These are phyloP conservation scores for Florisuga fusca DNA, from an alignment of 2,797 vertebrate genomes.

Conservation along the genomic window DNA sequence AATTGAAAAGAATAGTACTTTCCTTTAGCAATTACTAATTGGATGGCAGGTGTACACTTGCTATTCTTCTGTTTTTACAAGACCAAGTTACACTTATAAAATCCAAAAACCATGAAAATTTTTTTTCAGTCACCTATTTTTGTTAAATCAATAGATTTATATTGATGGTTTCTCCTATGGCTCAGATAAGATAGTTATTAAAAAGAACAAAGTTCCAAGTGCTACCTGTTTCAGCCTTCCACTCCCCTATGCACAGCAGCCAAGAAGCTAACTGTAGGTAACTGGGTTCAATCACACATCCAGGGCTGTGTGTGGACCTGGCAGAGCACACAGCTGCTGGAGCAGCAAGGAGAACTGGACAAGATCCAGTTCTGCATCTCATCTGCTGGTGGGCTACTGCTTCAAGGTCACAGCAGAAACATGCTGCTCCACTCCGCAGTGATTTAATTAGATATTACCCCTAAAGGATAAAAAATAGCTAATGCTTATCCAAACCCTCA, in stretches of 20 bases:
- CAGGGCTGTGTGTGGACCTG: fast-evolving
- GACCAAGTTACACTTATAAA: not conserved
- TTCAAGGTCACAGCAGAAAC: not conserved
- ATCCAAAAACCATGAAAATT: not conserved
- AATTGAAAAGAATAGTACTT: not conserved
- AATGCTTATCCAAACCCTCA: fast-evolving
- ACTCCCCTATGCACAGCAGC: not conserved
- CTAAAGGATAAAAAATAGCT: not conserved
- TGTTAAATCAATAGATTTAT: not conserved
- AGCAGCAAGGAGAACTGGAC: not conserved
- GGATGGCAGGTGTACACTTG: not conserved
- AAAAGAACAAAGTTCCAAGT: not conserved
- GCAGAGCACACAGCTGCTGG: fast-evolving
- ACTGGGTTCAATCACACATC: fast-evolving
- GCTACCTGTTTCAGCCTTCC: not conserved
- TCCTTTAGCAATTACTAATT: not conserved
- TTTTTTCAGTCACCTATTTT: not conserved
- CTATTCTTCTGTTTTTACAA: not conserved
- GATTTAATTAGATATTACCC: not conserved
- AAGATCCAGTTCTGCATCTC: not conserved
- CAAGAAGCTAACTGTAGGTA: fast-evolving
- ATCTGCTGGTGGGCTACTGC: not conserved
- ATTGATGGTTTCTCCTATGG: not conserved
- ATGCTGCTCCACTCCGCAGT: fast-evolving
- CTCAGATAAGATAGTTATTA: not conserved